Percentiles rank a stretch among this genome's conserved stretches.
These are phyloP conservation scores for Gymnocheta viridis DNA, from an alignment of 2,888 invertebrate genomes.

Conservation along the genomic window DNA sequence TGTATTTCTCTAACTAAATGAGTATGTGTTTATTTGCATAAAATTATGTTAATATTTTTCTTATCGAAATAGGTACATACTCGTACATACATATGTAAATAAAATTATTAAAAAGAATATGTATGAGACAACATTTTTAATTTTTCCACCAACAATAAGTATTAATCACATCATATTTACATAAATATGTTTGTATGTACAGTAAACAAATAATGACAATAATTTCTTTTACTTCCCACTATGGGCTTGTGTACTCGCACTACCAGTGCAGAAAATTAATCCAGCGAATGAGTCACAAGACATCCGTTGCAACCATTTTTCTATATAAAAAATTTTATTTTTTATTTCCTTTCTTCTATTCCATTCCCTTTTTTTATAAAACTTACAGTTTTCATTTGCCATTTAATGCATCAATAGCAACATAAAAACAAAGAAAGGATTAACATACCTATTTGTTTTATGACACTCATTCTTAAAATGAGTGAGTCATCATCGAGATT, in stretches of 20 bases:
- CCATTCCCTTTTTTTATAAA: neutral
- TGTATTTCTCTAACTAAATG: too few relatives aligned
- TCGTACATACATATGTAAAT: too few relatives aligned
- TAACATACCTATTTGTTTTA: constrained; percentile 22
- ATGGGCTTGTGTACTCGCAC: neutral
- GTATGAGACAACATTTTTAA: too few relatives aligned
- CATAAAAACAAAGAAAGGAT: constrained; percentile 25
- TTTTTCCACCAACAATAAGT: too few relatives aligned
- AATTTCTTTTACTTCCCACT: constrained; percentile 19
- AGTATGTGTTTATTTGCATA: too few relatives aligned
- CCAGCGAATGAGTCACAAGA: constrained; percentile 44
- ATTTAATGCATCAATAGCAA: neutral
- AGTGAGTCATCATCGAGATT: constrained; percentile 14
- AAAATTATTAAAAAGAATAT: too few relatives aligned
- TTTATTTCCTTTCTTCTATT: neutral
- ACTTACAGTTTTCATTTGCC: constrained; percentile 1
- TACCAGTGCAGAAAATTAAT: constrained; percentile 21
- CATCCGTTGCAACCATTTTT: constrained; percentile 41
- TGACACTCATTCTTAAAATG: neutral
- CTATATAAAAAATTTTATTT: neutral
- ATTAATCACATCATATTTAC: too few relatives aligned
- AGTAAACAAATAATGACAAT: neutral
- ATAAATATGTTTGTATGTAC: too few relatives aligned
- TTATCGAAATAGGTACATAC: too few relatives aligned
- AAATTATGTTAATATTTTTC: too few relatives aligned